Percentiles rank a stretch among this genome's conserved stretches.
Conservation (phyloP, 2,113 vertebrate genomes). For the Chionomys nivalis region DNA sequence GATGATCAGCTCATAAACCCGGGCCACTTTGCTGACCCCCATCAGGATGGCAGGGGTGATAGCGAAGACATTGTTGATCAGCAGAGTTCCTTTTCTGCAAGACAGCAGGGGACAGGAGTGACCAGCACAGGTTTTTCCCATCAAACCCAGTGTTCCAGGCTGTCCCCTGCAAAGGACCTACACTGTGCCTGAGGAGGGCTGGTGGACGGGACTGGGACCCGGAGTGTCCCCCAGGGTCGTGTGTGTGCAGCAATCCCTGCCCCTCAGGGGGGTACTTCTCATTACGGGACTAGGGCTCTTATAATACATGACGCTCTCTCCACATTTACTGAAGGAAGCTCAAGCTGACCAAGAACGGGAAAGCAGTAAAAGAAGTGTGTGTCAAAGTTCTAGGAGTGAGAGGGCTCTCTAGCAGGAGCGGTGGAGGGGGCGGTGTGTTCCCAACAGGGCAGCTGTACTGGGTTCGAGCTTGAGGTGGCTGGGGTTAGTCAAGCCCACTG, state of each 20-base stretch:
- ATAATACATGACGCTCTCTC: too few relatives aligned
- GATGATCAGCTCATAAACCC: conserved; percentile 93
- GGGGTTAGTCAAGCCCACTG: background rate
- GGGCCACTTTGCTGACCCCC: conserved; percentile 90
- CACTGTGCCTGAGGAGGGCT: fast-evolving
- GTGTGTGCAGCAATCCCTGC: background rate
- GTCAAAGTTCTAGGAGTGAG: background rate
- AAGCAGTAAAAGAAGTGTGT: fast-evolving
- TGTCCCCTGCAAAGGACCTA: background rate
- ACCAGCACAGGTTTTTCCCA: fast-evolving
- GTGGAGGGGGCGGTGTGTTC: background rate
- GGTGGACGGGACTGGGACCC: too few relatives aligned
- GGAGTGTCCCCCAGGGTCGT: too few relatives aligned
- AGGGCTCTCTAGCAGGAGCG: background rate
- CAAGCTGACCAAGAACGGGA: background rate
- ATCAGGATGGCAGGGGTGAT: conserved; percentile 92
- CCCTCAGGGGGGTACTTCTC: background rate
- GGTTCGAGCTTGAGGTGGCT: background rate
- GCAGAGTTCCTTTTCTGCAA: conserved; percentile 91
- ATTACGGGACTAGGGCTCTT: background rate
- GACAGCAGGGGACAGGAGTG: background rate
- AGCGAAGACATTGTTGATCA: conserved; percentile 94
- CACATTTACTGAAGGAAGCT: background rate
- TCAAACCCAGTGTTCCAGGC: background rate
- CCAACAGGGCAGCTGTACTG: background rate